Evolutionary conservation across 2,797 vertebrate species (phyloP), one percentile per base, ranked within the genome.

Genomic region (Chaetophractus vellerosus): DNA sequence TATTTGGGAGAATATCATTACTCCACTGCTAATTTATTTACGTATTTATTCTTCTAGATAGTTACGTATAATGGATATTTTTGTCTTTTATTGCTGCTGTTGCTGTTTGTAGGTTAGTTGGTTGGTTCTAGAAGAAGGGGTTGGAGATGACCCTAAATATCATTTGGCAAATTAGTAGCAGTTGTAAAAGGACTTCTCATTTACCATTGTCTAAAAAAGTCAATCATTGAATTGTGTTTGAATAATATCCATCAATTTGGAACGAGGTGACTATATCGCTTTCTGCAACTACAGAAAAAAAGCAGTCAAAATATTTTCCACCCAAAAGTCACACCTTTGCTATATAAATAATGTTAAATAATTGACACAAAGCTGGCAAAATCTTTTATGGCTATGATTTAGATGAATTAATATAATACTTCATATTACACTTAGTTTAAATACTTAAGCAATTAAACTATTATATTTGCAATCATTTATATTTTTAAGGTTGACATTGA

Each of bases 261-360:
- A 91, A 82, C 88, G 2, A 85, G 5, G 11, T 41, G 11, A 14
- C 14, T 66, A 23, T 50, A 33, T 45, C 48, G 50, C 81, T 84
- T 80, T 84, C 33, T 74, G 36, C 90, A 38, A 69, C 10, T 41
- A 18, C 1, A 88, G 23, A n/a, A 45, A 95, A 84, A 93, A 71
- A 9, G 1, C 9, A 72, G 9, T 8, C 28, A 69, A 91, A 95
- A 61, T 66, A 83, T 38, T 38, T 86, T 89, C 21, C 91, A 23
- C 55, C 4, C 38, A 74, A 61, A 0, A 90, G 12, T 4, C 92
- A 96, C 50, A 2, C 19, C 0, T 7, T 31, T 66, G 52, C 2
- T 72, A 2, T 16, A 38, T 45, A 72, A 28, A 24, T 48, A 55
- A 18, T 41, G 2, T 52, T 83, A 24, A 84, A 80, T 64, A 72